phyloP scores from a whole-genome alignment of 2,888 invertebrate genomes.

The Drosophila nr. fundita region DNA sequence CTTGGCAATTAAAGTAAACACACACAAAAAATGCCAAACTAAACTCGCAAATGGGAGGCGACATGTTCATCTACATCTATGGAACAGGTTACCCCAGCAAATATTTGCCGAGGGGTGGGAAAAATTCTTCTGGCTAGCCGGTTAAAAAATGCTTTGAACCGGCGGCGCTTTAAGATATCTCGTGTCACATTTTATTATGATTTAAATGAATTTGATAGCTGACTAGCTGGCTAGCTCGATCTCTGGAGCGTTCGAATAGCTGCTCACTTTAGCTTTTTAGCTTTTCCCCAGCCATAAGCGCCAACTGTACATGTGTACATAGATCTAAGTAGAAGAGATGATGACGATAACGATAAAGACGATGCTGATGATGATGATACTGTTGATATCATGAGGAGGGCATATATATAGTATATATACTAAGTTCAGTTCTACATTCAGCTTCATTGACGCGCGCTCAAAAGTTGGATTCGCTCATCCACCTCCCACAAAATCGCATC shows the following conservation, averaged over 20 bases:
- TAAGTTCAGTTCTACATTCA: conserved; percentile 57
- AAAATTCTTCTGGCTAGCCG: conserved; percentile 20
- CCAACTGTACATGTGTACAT: conserved; percentile 21
- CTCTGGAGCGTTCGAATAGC: conserved; percentile 51
- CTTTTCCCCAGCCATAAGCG: conserved; percentile 38
- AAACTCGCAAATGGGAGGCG: neutral
- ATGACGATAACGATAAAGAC: conserved; percentile 4
- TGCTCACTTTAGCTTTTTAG: conserved; percentile 17
- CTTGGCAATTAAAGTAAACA: conserved; percentile 46
- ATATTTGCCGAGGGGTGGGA: conserved; percentile 8
- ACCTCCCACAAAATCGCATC: conserved; percentile 49
- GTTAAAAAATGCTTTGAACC: conserved; percentile 37
- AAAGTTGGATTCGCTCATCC: conserved; percentile 44
- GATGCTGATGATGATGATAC: conserved; percentile 25
- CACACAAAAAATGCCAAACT: conserved; percentile 42
- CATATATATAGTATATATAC: conserved; percentile 54
- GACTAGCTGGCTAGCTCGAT: conserved; percentile 25
- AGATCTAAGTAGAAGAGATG: conserved; percentile 5
- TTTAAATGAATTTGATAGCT: conserved; percentile 77
- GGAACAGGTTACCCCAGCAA: conserved; percentile 22
- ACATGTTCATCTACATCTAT: neutral
- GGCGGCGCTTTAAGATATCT: conserved; percentile 56
- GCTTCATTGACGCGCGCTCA: conserved; percentile 69
- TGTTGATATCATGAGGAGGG: conserved; percentile 39
- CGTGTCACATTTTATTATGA: conserved; percentile 71